Evolutionary conservation across 2,888 invertebrate genomes (phyloP).

Genomic region (Rotaria magnacalcarata): DNA sequence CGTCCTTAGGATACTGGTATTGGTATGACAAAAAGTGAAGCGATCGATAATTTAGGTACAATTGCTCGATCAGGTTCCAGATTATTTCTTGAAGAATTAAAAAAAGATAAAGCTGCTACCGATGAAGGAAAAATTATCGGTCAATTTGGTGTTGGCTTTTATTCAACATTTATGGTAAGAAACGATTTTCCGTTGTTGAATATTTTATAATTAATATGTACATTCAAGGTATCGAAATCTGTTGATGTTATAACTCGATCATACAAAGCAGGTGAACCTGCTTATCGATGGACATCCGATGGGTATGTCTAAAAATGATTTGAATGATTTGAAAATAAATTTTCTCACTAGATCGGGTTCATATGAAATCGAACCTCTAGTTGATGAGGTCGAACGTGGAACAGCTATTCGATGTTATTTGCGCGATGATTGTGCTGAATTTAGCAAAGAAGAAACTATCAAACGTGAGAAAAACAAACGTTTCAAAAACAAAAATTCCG

Average conservation of each 20-base stretch:
- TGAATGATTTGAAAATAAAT: background rate
- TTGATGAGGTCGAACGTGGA: conserved; percentile 76
- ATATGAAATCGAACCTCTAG: conserved; percentile 76
- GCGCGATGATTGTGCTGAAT: conserved; percentile 80
- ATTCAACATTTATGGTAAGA: conserved; percentile 47
- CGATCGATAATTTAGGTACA: conserved; percentile 47
- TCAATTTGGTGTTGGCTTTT: conserved; percentile 48
- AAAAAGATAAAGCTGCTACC: conserved; percentile 21
- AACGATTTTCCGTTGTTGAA: too few relatives aligned
- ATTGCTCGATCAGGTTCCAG: conserved; percentile 48
- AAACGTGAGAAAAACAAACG: conserved; percentile 63
- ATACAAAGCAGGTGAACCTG: conserved; percentile 66
- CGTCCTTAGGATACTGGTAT: conserved; percentile 46
- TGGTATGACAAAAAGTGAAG: conserved; percentile 48
- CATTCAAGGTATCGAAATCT: conserved; percentile 63
- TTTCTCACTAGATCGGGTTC: conserved; percentile 68
- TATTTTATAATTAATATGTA: background rate
- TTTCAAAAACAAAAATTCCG: background rate
- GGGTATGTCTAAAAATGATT: conserved; percentile 65
- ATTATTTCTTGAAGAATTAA: conserved; percentile 46
- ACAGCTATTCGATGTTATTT: conserved; percentile 87
- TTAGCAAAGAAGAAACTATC: conserved; percentile 77
- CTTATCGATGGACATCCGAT: conserved; percentile 82
- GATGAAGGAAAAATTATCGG: conserved; percentile 47
- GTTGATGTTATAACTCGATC: conserved; percentile 81